Evolutionary conservation across 2,113 vertebrate genomes (phyloP), one percentile per base, ranked within the genome.

Genomic region (Gorsachius goisagi): DNA sequence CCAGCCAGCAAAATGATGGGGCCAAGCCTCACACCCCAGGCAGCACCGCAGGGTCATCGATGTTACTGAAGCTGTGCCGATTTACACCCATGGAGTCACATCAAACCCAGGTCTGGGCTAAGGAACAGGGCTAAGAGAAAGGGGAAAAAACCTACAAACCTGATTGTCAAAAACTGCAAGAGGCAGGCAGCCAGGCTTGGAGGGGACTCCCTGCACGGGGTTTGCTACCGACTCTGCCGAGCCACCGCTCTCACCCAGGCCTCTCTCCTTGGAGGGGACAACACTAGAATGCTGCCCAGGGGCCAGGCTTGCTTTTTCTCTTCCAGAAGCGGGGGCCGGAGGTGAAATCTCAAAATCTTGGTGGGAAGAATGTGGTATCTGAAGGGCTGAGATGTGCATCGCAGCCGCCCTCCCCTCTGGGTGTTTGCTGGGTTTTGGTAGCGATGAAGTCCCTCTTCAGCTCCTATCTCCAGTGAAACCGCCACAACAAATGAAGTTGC

Each of bases 21-120:
- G 33, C 9, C 41, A 58, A 56, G 23, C n/a, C 67, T 93, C 33
- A 22, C 9, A 23, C 30, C 11, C 1, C 14, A 24, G 49, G 66
- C 58, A 79, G 37, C 0, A 0, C 15, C 8, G 1, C 55, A 20
- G 37, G 13, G 47, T 50, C 39, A 55, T 22, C 4, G 4, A 14
- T 0, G 9, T 4, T 18, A 63, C 77, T 16, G 10, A 50, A 77
- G 55, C 41, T 78, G 73, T 1, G 1, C 20, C 5, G 5, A 53
- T 74, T 66, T 53, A 66, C 28, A 44, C 33, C 37, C 5, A 2
- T 3, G 10, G 44, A 27, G 15, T 22, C 0, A 0, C 47, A 55
- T 7, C 45, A 50, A 71, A 10, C 30, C n/a, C 71, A 44, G 58
- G 49, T 85, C 28, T 22, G 16, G 52, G 58, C 32, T 24, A 63